phyloP scores from a whole-genome alignment of 2,888 invertebrate species.

The Ceratothoa steindachneri region DNA sequence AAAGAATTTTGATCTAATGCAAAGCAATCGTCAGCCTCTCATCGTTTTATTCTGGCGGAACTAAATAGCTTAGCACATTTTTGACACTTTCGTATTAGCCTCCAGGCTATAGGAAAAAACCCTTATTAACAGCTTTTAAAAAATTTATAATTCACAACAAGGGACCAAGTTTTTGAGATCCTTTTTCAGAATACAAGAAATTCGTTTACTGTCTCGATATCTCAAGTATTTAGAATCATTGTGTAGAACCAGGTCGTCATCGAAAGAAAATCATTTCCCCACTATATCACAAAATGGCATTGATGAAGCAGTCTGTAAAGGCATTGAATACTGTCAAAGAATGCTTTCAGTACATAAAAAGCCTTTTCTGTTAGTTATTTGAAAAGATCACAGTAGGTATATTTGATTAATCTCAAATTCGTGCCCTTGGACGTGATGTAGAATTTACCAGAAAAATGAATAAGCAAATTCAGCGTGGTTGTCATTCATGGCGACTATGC shows the following conservation, averaged over 20 bases:
- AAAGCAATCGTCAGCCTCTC: background rate
- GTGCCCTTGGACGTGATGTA: background rate
- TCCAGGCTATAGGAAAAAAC: background rate
- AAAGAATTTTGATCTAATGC: background rate
- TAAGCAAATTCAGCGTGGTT: too few relatives aligned
- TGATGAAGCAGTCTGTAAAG: background rate
- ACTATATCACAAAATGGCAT: too few relatives aligned
- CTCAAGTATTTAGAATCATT: background rate
- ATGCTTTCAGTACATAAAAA: background rate
- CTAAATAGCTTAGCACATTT: background rate
- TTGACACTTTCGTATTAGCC: background rate
- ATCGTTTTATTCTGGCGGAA: background rate
- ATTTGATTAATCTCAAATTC: background rate
- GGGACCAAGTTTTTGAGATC: background rate
- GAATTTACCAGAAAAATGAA: background rate
- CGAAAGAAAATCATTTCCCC: background rate
- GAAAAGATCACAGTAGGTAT: background rate
- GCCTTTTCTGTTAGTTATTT: background rate
- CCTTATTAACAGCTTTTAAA: background rate
- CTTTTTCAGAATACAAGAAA: background rate
- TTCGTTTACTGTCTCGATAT: background rate
- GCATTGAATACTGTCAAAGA: background rate
- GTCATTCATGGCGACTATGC: too few relatives aligned
- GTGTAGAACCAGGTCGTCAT: background rate
- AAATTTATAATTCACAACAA: too few relatives aligned